Base-by-base conservation (phyloP, 2,797 vertebrate genomes). In the Ceryle rudis region DNA sequence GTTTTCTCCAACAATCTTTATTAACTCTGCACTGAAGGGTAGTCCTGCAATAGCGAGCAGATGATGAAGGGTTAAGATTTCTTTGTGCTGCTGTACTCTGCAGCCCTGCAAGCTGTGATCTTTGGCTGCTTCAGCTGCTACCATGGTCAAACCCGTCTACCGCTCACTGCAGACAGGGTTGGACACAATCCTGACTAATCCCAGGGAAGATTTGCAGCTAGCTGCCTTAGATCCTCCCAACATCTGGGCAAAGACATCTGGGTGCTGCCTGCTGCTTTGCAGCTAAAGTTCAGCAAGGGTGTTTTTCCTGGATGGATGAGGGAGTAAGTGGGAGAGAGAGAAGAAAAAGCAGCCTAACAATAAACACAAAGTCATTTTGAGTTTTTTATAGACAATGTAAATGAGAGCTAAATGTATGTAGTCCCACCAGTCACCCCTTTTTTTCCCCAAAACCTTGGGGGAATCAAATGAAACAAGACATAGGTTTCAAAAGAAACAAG, bases 51-150 rank as follows among this genome's bases (percentile, higher is more conserved):
- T 3, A 85, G 77, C 3, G 31, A 91, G 62, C 58, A 52, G 93
- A 11, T 86, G 73, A 41, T 18, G 44, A 93, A 86, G 82, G 42
- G 93, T 94, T 96, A 95, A 86, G 23, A 4, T 86, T 89, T 29
- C 28, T 58, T 52, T 10, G 58, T 23, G 62, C 57, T 81, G 47
- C 60, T 75, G 62, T 46, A 42, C 47, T 86, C 64, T 86, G 47
- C 77, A 90, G 82, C 69, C 29, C 44, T 55, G 37, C 20, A 62
- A 88, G 39, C 46, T 28, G 54, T 70, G 93, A 62, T 95, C 70
- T 90, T 91, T 74, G 72, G 66, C 93, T 88, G 61, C 91, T 90
- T 75, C 58, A 65, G 54, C 72, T 55, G 80, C 70, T 57, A 42
- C 82, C 71, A 73, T 22, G 83, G 67, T 88, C 88, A 61, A 92